phyloP scores from a whole-genome alignment of 1,140 invertebrate species.

The Drosophila bipectinata region DNA sequence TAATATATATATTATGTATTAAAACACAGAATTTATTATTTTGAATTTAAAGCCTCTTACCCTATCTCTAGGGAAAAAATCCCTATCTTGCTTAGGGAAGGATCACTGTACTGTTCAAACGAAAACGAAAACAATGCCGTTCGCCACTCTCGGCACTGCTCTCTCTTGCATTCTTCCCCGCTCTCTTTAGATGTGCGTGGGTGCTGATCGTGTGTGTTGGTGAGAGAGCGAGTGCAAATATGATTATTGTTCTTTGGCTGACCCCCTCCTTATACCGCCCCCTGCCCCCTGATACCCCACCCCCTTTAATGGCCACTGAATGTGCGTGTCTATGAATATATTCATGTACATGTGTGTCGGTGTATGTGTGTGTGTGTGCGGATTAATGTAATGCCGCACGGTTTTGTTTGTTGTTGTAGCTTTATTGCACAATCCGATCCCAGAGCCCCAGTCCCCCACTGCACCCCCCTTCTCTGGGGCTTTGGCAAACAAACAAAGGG shows the following conservation, averaged over 20 bases:
- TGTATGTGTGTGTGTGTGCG: slow-evolving; percentile 27
- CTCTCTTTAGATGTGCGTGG: slow-evolving; percentile 20
- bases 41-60: too few relatives aligned
- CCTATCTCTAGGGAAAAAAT: background rate
- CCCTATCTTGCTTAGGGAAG: background rate
- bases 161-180: background rate
- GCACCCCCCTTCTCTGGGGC: background rate
- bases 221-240: slow-evolving; percentile 50
- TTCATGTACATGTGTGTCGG: slow-evolving; percentile 4
- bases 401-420: slow-evolving; percentile 69
- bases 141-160: background rate
- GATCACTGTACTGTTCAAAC: slow-evolving; percentile 7
- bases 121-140: slow-evolving; percentile 22
- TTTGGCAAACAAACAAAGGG: slow-evolving; percentile 32
- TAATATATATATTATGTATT: too few relatives aligned
- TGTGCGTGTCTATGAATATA: slow-evolving; percentile 16
- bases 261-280: background rate
- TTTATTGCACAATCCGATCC: slow-evolving; percentile 72
- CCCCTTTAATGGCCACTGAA: background rate
- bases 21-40: too few relatives aligned
- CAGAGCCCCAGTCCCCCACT: slow-evolving; percentile 35
- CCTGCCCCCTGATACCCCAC: background rate
- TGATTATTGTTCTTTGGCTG: slow-evolving; percentile 45
- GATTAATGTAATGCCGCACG: slow-evolving; percentile 44
- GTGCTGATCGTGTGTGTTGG: slow-evolving; percentile 32